These are phyloP conservation scores for Sorex fumeus DNA, from an alignment of 2,113 vertebrate species.

Conservation along the genomic window DNA sequence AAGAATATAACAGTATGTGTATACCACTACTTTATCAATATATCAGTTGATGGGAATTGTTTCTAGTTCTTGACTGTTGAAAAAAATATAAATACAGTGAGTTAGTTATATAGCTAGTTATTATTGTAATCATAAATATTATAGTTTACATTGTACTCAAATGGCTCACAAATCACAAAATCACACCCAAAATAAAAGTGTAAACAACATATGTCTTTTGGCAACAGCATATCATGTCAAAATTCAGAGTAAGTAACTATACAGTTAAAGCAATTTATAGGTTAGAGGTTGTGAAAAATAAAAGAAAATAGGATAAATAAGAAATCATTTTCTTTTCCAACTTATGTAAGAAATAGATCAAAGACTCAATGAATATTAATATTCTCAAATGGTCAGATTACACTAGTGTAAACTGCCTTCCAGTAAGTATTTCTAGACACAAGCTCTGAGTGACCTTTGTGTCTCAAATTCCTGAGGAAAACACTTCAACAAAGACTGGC, in stretches of 20 bases:
- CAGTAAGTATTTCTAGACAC: background rate
- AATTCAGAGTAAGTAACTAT: background rate
- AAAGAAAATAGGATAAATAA: background rate
- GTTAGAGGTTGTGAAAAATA: background rate
- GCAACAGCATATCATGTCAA: background rate
- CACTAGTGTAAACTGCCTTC: background rate
- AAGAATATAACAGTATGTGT: too few relatives aligned
- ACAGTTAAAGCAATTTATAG: background rate
- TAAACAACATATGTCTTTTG: background rate
- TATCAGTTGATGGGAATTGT: too few relatives aligned
- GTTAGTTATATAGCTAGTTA: too few relatives aligned
- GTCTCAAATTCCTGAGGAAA: conserved; percentile 6
- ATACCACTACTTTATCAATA: too few relatives aligned
- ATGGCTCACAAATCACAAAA: too few relatives aligned
- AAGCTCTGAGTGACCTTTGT: background rate
- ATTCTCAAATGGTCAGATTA: background rate
- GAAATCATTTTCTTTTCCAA: background rate
- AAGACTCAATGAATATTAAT: background rate
- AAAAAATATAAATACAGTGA: too few relatives aligned
- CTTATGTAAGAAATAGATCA: background rate
- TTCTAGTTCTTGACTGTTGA: too few relatives aligned
- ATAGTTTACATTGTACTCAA: too few relatives aligned
- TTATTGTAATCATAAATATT: too few relatives aligned
- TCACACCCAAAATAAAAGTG: too few relatives aligned
- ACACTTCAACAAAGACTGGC: background rate